These are phyloP conservation scores for Benitochromis conjunctus DNA, from an alignment of 2,113 vertebrate species.

Conservation along the genomic window DNA sequence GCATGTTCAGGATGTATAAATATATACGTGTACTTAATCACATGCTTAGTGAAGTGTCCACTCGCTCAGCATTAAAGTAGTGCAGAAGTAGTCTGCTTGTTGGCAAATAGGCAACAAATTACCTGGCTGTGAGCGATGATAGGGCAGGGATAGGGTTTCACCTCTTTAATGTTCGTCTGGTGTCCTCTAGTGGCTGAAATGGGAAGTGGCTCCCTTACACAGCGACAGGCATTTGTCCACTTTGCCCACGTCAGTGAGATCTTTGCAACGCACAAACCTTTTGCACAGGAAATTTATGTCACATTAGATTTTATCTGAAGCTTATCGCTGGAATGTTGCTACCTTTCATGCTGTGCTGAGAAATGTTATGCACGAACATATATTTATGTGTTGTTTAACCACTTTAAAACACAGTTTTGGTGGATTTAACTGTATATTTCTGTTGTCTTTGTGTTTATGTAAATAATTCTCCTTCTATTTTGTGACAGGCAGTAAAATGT, in stretches of 20 bases:
- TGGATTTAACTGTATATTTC: not conserved
- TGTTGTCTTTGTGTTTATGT: not conserved
- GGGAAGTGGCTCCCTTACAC: not conserved
- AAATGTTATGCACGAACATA: not conserved
- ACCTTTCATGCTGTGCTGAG: not conserved
- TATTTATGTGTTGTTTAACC: not conserved
- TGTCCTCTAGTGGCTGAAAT: slow-evolving; percentile 35
- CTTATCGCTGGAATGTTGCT: not conserved
- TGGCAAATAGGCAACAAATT: not conserved
- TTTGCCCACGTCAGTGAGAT: not conserved
- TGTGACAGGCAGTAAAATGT: not conserved
- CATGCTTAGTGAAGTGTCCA: not conserved
- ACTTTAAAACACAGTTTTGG: not conserved
- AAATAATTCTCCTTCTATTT: not conserved
- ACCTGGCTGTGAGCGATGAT: not conserved
- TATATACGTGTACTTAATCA: not conserved
- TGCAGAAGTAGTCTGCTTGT: not conserved
- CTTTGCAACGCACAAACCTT: not conserved
- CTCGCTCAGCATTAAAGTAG: not conserved
- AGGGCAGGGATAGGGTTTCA: not conserved
- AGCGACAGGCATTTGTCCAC: not conserved
- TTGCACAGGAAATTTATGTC: not conserved
- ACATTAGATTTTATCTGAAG: not conserved
- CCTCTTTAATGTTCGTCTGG: not conserved
- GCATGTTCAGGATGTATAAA: not conserved